phyloP scores from a whole-genome alignment of 1,140 invertebrate genomes.

The Ylistrum balloti region DNA sequence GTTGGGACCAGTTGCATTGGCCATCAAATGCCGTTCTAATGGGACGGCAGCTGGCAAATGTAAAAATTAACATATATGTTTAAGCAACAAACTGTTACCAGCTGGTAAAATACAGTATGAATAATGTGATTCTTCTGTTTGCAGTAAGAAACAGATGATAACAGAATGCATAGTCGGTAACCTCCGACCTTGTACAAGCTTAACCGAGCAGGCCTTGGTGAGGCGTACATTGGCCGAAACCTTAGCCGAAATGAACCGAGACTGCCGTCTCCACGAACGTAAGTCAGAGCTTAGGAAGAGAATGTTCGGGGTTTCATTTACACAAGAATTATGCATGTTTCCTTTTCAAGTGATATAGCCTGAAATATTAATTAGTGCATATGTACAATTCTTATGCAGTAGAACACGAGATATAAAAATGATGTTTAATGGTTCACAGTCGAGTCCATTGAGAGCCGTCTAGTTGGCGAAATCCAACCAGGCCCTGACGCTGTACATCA shows the following conservation, averaged over 20 bases:
- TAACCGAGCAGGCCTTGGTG: constrained; percentile 53
- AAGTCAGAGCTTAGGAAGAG: background rate
- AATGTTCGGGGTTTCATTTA: too few relatives aligned
- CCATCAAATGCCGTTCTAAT: too few relatives aligned
- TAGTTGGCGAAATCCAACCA: background rate
- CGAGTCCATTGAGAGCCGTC: constrained; percentile 13
- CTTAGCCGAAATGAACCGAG: constrained; percentile 53
- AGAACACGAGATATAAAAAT: too few relatives aligned
- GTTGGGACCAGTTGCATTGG: too few relatives aligned
- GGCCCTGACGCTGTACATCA: background rate
- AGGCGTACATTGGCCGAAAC: constrained; percentile 54
- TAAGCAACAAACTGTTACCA: too few relatives aligned
- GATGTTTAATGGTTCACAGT: background rate
- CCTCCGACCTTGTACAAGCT: constrained; percentile 42
- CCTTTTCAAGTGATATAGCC: too few relatives aligned
- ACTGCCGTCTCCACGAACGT: constrained; percentile 58
- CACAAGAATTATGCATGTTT: too few relatives aligned
- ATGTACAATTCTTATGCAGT: too few relatives aligned
- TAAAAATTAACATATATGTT: too few relatives aligned
- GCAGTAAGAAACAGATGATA: constrained; percentile 51
- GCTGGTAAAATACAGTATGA: too few relatives aligned
- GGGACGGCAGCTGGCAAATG: too few relatives aligned
- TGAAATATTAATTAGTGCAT: too few relatives aligned
- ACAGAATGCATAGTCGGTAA: constrained; percentile 52
- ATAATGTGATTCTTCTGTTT: constrained; percentile 30